Conservation (phyloP, 2,113 vertebrate genomes). For the Serilophus lunatus region DNA sequence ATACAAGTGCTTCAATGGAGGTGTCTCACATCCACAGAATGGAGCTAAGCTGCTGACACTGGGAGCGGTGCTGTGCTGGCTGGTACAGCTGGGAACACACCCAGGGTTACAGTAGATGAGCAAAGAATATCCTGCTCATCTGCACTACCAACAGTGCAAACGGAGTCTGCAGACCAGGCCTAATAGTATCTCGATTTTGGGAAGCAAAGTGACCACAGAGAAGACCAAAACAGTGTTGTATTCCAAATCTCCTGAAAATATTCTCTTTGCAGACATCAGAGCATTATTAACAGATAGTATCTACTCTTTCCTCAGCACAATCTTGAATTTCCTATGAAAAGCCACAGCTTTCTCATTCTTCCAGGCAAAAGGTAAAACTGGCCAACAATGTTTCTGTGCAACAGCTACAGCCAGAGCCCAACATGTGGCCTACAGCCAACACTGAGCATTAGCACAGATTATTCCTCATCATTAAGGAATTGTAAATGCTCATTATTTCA, state of each 20-base stretch:
- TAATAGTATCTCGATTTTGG: background rate
- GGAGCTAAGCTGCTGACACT: background rate
- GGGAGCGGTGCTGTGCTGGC: background rate
- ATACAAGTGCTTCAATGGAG: background rate
- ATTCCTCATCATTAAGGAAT: background rate
- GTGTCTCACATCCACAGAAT: background rate
- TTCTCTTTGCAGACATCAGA: background rate
- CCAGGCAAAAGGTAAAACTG: background rate
- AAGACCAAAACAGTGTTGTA: background rate
- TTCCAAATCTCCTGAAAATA: background rate
- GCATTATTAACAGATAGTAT: background rate
- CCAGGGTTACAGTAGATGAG: background rate
- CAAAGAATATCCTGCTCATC: background rate
- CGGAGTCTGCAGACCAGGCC: background rate
- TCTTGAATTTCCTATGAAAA: background rate
- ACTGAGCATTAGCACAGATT: background rate
- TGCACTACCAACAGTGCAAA: background rate
- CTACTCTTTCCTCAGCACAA: background rate
- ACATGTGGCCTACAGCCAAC: background rate
- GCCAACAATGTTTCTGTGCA: background rate
- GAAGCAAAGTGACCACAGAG: background rate
- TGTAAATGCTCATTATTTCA: background rate
- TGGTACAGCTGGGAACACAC: background rate
- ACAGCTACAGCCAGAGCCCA: background rate
- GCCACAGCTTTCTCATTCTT: background rate